A percentile compares a stretch with the other conserved stretches of the same genome.
Evolutionary conservation across 2,797 vertebrate species (phyloP).

Genomic region (Catharus ustulatus): DNA sequence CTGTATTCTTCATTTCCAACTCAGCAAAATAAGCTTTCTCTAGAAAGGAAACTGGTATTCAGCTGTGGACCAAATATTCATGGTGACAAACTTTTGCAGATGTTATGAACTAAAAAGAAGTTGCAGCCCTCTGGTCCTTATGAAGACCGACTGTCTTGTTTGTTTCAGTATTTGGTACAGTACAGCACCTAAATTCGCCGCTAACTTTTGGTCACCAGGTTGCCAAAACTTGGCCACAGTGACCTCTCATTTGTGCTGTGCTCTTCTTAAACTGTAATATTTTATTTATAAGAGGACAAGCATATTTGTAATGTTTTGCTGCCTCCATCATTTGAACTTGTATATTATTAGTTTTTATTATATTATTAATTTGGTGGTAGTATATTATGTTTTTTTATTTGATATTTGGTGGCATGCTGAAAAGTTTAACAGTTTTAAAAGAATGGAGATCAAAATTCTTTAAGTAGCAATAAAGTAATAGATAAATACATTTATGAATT

Average conservation of each 20-base stretch:
- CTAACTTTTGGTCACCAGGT: neutral
- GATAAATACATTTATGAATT: neutral
- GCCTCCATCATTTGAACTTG: neutral
- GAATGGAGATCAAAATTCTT: neutral
- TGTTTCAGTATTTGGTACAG: neutral
- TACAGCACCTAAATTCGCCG: neutral
- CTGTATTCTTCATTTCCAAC: neutral
- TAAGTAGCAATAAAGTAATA: neutral
- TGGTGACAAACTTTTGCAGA: neutral
- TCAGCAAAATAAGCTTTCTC: neutral
- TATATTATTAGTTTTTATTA: neutral
- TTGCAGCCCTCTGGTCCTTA: neutral
- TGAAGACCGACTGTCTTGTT: neutral
- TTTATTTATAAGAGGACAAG: neutral
- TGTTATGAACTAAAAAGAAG: neutral
- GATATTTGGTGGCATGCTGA: neutral
- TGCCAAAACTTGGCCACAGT: neutral
- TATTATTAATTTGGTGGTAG: neutral
- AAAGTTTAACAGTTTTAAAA: neutral
- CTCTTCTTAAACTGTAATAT: neutral
- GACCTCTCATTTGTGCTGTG: neutral
- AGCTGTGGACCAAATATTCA: neutral
- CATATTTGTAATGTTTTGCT: neutral
- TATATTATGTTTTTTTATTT: neutral
- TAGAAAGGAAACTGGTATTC: neutral